A percentile compares a stretch with the other conserved stretches of the same genome.
phyloP scores from a whole-genome alignment of 2,888 invertebrate genomes.

The Noctua janthina region DNA sequence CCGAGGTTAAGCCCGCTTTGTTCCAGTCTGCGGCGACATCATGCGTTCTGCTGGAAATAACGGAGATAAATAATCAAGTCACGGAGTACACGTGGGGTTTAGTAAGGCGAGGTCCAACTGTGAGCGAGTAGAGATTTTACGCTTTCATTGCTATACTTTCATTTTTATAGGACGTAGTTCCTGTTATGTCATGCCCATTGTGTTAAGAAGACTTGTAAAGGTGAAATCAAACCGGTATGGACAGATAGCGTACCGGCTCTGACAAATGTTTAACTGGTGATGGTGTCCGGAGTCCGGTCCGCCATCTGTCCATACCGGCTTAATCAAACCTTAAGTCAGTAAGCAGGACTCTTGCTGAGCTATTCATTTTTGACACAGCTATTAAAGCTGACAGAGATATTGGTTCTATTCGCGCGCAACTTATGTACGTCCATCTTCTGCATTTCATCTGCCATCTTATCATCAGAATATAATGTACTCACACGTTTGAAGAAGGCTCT shows the following conservation, averaged over 20 bases:
- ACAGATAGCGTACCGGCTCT: no score
- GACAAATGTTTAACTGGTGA: no score
- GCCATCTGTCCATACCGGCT: no score
- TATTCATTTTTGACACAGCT: background rate
- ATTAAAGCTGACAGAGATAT: background rate
- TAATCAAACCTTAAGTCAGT: no score
- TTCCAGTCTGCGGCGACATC: slow-evolving; percentile 15
- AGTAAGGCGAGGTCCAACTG: background rate
- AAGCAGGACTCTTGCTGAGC: background rate
- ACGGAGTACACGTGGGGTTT: slow-evolving; percentile 37
- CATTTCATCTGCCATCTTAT: background rate
- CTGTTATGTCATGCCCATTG: background rate
- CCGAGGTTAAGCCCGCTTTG: slow-evolving; percentile 7
- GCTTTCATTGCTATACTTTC: background rate
- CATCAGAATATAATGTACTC: background rate
- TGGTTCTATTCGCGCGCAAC: no score
- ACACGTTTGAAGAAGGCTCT: background rate
- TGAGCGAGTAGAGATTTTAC: background rate
- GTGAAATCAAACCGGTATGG: no score
- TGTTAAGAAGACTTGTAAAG: background rate
- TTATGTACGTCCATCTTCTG: background rate
- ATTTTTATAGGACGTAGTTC: background rate
- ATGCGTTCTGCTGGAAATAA: slow-evolving; percentile 47
- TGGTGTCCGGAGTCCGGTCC: background rate
- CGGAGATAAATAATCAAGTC: slow-evolving; percentile 54